Evolutionary conservation across 37 sponge, comb jelly and placozoan genomes (phyloP).

Genomic region (Eunapius fragilis): DNA sequence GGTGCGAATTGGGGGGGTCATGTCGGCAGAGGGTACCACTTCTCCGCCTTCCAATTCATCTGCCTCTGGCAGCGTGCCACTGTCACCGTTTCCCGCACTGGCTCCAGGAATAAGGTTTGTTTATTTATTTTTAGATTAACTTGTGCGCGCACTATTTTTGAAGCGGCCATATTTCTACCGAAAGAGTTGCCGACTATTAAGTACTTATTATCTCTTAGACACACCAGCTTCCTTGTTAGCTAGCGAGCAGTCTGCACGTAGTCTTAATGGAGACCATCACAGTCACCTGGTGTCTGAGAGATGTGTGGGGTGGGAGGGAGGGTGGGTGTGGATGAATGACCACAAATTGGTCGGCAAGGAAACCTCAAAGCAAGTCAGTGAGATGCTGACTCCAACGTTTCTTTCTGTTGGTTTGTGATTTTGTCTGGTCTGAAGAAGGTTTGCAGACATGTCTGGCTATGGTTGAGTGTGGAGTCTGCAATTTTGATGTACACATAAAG

Average conservation of each 20-base stretch:
- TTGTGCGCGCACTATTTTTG: not conserved
- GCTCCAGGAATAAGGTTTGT: constrained; percentile 19
- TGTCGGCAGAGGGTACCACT: constrained; percentile 24
- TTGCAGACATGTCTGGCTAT: not conserved
- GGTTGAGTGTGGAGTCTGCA: not conserved
- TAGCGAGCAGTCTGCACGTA: not conserved
- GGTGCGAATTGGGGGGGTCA: not conserved
- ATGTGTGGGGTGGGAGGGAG: not conserved
- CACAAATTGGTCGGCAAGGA: not conserved
- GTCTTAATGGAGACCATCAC: not conserved
- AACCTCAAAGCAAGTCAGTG: not conserved
- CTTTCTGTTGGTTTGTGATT: not conserved
- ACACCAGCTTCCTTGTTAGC: not conserved
- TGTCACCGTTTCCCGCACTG: constrained; percentile 31
- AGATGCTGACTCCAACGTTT: not conserved
- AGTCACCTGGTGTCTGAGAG: not conserved
- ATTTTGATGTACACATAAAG: not conserved
- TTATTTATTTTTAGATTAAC: too few relatives aligned
- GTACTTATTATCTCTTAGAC: not conserved
- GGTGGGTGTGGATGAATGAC: not conserved
- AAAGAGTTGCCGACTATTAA: not conserved
- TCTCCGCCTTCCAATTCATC: constrained; percentile 25
- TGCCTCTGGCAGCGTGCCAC: constrained; percentile 14
- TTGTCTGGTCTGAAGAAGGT: not conserved
- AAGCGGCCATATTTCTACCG: not conserved